Conservation (phyloP, 2,888 invertebrate genomes). For the Sialis fuliginosa region DNA sequence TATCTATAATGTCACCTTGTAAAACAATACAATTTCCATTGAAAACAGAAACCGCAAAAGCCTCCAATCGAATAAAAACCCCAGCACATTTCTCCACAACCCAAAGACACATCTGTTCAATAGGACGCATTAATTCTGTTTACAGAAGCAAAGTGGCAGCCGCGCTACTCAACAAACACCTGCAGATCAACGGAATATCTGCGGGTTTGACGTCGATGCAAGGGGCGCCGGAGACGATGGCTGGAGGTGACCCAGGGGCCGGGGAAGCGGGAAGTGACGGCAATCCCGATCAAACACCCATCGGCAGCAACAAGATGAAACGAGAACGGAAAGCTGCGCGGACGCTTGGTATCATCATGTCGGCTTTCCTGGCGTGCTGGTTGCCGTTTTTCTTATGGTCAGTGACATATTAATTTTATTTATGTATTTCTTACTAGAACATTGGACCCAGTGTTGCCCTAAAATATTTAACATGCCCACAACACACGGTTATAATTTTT, state of each 20-base stretch:
- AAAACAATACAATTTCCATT: too few species aligned
- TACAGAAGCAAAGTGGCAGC: constrained; percentile 77
- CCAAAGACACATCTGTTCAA: too few species aligned
- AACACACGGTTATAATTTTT: too few species aligned
- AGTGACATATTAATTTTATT: constrained; percentile 15
- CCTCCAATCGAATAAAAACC: too few species aligned
- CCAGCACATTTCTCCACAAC: too few species aligned
- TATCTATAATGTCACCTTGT: too few species aligned
- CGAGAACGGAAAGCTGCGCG: constrained; percentile 79
- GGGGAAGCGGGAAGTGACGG: constrained; percentile 19
- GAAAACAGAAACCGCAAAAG: too few species aligned
- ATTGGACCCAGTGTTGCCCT: too few species aligned
- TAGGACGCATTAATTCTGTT: constrained; percentile 11
- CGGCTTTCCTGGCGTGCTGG: constrained; percentile 89
- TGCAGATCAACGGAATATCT: constrained; percentile 77
- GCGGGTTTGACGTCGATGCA: constrained; percentile 36
- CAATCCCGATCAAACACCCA: constrained; percentile 36
- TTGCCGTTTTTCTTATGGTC: constrained; percentile 89
- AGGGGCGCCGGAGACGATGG: constrained; percentile 23
- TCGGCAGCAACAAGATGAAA: constrained; percentile 74
- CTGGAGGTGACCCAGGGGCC: constrained; percentile 9
- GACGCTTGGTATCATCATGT: constrained; percentile 91
- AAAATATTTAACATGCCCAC: too few species aligned
- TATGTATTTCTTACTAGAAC: too few species aligned
- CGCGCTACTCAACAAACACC: constrained; percentile 68